Percentiles rank a stretch among this genome's conserved stretches.
These are phyloP conservation scores for Synanthedon andrenaeformis DNA, from an alignment of 2,888 invertebrate species.

Conservation along the genomic window DNA sequence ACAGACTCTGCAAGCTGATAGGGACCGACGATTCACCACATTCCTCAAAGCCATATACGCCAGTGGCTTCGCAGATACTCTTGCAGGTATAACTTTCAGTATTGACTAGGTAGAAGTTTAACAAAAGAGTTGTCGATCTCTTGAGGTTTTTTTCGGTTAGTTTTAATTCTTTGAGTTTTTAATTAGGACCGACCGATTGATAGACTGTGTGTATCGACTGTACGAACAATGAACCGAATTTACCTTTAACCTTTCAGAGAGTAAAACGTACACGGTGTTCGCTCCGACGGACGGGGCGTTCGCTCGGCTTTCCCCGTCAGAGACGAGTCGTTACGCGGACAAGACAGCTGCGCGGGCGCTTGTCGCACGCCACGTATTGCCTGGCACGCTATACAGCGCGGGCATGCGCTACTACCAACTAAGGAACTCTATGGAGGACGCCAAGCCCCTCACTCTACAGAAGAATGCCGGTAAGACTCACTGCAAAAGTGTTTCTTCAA, in stretches of 20 bases:
- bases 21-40: constrained; percentile 82
- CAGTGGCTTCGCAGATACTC: constrained; percentile 81
- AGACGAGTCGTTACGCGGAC: constrained; percentile 72
- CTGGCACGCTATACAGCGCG: constrained; percentile 85
- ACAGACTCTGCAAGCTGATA: constrained; percentile 86
- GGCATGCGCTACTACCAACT: constrained; percentile 91
- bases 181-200: background rate
- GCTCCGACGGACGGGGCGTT: constrained; percentile 88
- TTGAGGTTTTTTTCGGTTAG: background rate
- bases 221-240: too few species aligned
- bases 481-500: too few species aligned
- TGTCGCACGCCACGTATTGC: constrained; percentile 80
- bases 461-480: constrained; percentile 77
- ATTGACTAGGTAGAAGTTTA: background rate
- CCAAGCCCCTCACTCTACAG: constrained; percentile 82
- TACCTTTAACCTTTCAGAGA: constrained; percentile 60
- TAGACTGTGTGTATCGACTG: too few species aligned
- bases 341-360: constrained; percentile 77
- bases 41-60: constrained; percentile 82
- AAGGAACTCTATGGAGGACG: constrained; percentile 80
- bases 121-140: too few species aligned
- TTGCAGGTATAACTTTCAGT: constrained; percentile 67
- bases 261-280: constrained; percentile 86
- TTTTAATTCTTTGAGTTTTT: too few species aligned
- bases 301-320: constrained; percentile 72